Percentiles rank a stretch among this genome's conserved stretches.
Conservation (phyloP, 2,888 invertebrate species). For the Megastigmus dorsalis region DNA sequence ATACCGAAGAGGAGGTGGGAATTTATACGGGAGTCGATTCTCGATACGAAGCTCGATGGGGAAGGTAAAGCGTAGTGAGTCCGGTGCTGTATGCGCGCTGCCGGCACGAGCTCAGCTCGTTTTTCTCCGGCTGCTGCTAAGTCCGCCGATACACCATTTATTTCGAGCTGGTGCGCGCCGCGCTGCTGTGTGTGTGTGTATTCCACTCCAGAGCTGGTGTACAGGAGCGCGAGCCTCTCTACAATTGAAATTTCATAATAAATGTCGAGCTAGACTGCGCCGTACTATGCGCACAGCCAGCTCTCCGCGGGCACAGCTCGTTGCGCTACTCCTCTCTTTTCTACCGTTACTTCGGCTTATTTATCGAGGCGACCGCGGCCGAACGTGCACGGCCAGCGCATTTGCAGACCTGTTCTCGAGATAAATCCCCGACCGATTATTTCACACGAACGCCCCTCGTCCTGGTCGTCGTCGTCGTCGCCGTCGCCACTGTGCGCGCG, state of each 20-base stretch:
- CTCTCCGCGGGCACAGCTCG: too few relatives aligned
- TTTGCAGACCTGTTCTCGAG: background rate
- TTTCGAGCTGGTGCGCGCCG: background rate
- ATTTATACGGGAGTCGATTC: slow-evolving; percentile 12
- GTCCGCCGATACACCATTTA: slow-evolving; percentile 5
- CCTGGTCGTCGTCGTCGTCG: too few relatives aligned
- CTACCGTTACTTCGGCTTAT: slow-evolving; percentile 22
- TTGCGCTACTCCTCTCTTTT: too few relatives aligned
- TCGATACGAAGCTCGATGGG: slow-evolving; percentile 5
- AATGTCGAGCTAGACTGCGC: background rate
- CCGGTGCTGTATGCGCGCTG: too few relatives aligned
- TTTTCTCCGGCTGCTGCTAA: too few relatives aligned
- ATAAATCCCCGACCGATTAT: slow-evolving; percentile 29
- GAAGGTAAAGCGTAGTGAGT: background rate
- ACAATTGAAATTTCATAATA: slow-evolving; percentile 42
- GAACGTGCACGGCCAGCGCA: background rate
- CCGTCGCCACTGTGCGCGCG: too few relatives aligned
- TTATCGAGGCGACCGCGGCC: background rate
- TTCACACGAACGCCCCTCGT: slow-evolving; percentile 10
- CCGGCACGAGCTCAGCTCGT: too few relatives aligned
- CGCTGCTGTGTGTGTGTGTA: too few relatives aligned
- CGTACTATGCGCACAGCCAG: background rate
- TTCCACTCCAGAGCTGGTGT: background rate
- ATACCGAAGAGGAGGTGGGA: too few relatives aligned
- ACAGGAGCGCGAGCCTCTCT: background rate